These are phyloP conservation scores for Mylabris phalerata DNA, from an alignment of 1,140 invertebrate species.

Conservation along the genomic window DNA sequence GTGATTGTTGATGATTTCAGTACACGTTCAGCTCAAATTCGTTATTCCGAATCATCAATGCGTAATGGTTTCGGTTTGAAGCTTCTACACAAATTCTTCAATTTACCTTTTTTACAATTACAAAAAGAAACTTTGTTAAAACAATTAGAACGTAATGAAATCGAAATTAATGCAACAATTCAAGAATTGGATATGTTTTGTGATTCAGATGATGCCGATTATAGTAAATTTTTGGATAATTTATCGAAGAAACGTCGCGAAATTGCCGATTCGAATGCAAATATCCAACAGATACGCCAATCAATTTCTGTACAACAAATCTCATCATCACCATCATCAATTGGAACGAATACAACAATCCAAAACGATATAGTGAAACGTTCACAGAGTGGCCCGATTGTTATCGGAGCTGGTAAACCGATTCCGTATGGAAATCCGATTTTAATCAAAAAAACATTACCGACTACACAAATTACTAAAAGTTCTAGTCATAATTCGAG, in stretches of 20 bases:
- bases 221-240: constrained; percentile 74
- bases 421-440: constrained; percentile 30
- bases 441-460: not conserved
- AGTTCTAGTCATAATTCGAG: constrained; percentile 35
- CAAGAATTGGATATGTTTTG: constrained; percentile 77
- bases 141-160: constrained; percentile 81
- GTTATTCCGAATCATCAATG: constrained; percentile 93
- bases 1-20: constrained; percentile 33
- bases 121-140: constrained; percentile 81
- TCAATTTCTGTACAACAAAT: constrained; percentile 31
- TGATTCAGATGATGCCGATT: constrained; percentile 87
- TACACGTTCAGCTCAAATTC: constrained; percentile 56
- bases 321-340: constrained; percentile 24
- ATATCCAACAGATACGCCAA: constrained; percentile 43
- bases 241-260: constrained; percentile 64
- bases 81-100: constrained; percentile 93
- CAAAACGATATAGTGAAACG: constrained; percentile 40
- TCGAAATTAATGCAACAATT: constrained; percentile 73
- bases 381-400: constrained; percentile 40
- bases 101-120: constrained; percentile 88
- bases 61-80: constrained; percentile 93
- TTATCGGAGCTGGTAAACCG: constrained; percentile 40
- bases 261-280: constrained; percentile 54
- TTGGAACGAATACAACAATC: constrained; percentile 29
- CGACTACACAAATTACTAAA: constrained; percentile 23